Conservation (phyloP, 2,888 invertebrate species). For the Pogonocherus hispidulus region DNA sequence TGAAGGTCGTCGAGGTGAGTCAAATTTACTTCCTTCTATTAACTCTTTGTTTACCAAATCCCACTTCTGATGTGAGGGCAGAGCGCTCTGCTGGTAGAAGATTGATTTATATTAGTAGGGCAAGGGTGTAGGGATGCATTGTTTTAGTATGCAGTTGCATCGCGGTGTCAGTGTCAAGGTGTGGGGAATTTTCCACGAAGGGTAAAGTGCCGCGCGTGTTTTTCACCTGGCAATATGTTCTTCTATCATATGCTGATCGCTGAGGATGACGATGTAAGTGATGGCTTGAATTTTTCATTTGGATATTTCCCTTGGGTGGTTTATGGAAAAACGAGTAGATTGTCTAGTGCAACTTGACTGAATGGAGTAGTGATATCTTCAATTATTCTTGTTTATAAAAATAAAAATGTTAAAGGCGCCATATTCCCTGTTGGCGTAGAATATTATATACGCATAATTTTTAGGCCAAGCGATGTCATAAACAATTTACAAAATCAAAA, state of each 20-base stretch:
- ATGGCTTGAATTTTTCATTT: no score
- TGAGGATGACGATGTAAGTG: constrained; percentile 37
- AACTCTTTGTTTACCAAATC: constrained; percentile 7
- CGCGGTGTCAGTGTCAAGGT: constrained; percentile 6
- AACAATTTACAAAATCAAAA: no score
- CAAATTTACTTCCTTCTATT: not conserved
- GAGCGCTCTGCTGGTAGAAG: constrained; percentile 39
- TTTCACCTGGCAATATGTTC: constrained; percentile 17
- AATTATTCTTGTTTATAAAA: no score
- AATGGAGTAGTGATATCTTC: no score
- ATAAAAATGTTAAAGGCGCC: no score
- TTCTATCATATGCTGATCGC: constrained; percentile 40
- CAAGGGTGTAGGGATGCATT: constrained; percentile 34
- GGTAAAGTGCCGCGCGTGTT: not conserved
- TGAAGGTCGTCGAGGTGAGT: constrained; percentile 74
- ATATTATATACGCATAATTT: no score
- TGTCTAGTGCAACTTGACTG: no score
- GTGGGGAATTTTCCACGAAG: not conserved
- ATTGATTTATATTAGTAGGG: constrained; percentile 50
- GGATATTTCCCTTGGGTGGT: no score
- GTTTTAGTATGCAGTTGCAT: constrained; percentile 33
- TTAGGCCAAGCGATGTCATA: no score
- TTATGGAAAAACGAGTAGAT: no score
- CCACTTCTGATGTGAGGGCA: constrained; percentile 18
- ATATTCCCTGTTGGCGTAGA: no score